phyloP scores from a whole-genome alignment of 1,140 invertebrate genomes.

The Pissodes strobi region DNA sequence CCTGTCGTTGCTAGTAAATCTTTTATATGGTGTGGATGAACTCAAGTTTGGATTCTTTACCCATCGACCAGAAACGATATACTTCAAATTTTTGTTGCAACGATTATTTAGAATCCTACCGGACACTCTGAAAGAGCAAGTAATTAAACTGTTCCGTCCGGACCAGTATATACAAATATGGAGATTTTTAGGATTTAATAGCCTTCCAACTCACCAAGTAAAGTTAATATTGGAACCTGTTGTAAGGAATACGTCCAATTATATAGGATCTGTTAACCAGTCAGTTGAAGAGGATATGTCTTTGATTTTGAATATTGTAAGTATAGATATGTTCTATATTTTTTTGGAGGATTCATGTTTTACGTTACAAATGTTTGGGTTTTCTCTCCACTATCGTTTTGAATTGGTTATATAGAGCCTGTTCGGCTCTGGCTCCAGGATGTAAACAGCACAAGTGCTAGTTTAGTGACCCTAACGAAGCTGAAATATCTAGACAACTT shows the following conservation, averaged over 20 bases:
- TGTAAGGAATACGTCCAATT: background rate
- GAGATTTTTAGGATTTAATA: constrained; percentile 15
- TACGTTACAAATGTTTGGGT: too few species aligned
- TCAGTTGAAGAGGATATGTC: background rate
- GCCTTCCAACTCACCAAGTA: background rate
- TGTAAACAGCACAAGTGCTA: too few species aligned
- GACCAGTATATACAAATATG: constrained; percentile 12
- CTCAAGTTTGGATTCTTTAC: constrained; percentile 9
- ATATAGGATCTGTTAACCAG: background rate
- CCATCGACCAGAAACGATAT: constrained; percentile 10
- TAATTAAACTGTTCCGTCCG: constrained; percentile 11
- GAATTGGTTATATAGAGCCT: too few species aligned
- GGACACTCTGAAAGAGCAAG: constrained; percentile 8
- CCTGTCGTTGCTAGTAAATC: constrained; percentile 9
- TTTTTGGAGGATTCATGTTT: too few species aligned
- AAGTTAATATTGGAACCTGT: background rate
- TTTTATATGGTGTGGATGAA: constrained; percentile 15
- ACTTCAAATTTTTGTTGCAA: constrained; percentile 7
- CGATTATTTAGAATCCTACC: constrained; percentile 14
- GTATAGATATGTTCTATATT: constrained; percentile 1
- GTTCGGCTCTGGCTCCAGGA: too few species aligned
- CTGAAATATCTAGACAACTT: too few species aligned
- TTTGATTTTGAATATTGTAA: constrained; percentile 18
- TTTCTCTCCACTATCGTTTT: too few species aligned
- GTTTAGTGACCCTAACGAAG: too few species aligned